Evolutionary conservation across 2,797 vertebrate genomes (phyloP).

Genomic region (Gambusia yucatana): DNA sequence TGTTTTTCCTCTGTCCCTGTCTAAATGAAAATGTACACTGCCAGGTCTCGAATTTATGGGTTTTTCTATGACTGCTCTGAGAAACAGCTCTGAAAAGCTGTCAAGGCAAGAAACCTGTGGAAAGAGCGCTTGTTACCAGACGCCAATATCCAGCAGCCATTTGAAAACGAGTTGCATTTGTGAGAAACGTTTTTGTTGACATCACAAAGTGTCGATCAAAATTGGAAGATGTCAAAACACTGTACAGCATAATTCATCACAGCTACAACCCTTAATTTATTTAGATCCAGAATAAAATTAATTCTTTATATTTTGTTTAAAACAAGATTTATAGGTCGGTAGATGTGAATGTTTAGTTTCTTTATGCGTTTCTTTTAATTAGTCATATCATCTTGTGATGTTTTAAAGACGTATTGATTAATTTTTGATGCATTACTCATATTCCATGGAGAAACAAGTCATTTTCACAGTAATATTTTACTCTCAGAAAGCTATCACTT

Average conservation of each 20-base stretch:
- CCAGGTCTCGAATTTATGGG: conserved; percentile 35
- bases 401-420: background rate
- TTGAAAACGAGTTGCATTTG: conserved; percentile 20
- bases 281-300: background rate
- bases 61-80: conserved; percentile 49
- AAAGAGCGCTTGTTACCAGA: conserved; percentile 36
- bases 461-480: background rate
- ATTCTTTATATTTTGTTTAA: background rate
- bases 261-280: background rate
- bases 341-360: background rate
- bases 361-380: background rate
- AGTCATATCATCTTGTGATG: background rate
- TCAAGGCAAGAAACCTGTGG: conserved; percentile 46
- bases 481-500: background rate
- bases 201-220: conserved; percentile 17
- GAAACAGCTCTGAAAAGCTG: conserved; percentile 42
- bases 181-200: conserved; percentile 32
- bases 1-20: conserved; percentile 62
- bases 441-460: background rate
- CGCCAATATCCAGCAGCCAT: conserved; percentile 18
- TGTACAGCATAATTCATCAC: background rate
- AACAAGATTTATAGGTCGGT: background rate
- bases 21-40: conserved; percentile 57
- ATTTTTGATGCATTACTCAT: background rate
- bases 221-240: conserved; percentile 22